These are phyloP conservation scores for Epizoanthus ramosus DNA, from an alignment of 92 coral and sea anemone genomes.

Conservation along the genomic window DNA sequence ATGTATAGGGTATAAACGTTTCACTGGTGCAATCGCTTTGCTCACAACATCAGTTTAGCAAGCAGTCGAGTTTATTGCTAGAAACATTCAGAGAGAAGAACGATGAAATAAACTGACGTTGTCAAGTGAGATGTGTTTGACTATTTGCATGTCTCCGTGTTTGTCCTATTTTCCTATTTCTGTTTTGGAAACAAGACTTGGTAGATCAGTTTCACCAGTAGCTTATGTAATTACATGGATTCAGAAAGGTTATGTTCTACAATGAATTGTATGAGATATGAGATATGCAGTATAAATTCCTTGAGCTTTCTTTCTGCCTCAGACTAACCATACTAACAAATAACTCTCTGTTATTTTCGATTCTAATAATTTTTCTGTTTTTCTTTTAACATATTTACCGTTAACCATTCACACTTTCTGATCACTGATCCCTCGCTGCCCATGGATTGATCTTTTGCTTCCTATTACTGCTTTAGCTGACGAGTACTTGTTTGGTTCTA, in stretches of 20 bases:
- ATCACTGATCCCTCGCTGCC: conserved; percentile 44
- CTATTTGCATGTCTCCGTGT: background rate
- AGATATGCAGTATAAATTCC: background rate
- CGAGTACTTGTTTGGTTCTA: background rate
- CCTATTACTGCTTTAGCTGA: background rate
- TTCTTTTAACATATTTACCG: conserved; percentile 22
- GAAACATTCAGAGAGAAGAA: background rate
- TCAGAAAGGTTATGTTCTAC: background rate
- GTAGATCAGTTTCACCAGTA: background rate
- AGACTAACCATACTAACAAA: conserved; percentile 11
- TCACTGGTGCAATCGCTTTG: background rate
- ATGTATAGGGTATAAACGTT: background rate
- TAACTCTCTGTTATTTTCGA: background rate
- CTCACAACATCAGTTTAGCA: background rate
- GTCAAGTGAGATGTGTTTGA: background rate
- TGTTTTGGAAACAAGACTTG: background rate
- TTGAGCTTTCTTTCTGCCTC: background rate
- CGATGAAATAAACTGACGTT: conserved; percentile 12
- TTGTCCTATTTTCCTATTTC: background rate
- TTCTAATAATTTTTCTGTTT: background rate
- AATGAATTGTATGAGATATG: too few relatives aligned
- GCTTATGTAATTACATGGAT: too few relatives aligned
- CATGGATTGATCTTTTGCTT: conserved; percentile 39
- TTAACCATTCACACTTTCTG: conserved; percentile 10
- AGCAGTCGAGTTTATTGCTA: background rate